A percentile compares a stretch with the other conserved stretches of the same genome.
Evolutionary conservation across 2,797 vertebrate species (phyloP).

Genomic region (Graptemys geographica): DNA sequence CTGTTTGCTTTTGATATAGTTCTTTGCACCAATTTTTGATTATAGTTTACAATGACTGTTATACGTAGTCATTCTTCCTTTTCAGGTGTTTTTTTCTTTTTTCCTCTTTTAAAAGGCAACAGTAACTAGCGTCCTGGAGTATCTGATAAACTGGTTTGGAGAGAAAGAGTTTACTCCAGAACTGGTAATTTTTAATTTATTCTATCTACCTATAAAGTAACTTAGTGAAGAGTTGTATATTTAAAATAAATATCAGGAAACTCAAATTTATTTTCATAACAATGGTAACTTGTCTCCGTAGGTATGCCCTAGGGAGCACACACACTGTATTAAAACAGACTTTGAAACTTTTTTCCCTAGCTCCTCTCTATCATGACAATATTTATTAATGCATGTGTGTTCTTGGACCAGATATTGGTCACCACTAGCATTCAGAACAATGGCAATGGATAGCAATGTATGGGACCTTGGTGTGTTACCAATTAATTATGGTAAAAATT

Average conservation of each 20-base stretch:
- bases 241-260: neutral
- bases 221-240: neutral
- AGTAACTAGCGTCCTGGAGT: constrained; percentile 90
- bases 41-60: too few relatives aligned
- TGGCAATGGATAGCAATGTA: neutral
- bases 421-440: neutral
- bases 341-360: neutral
- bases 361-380: neutral
- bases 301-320: neutral
- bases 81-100: neutral
- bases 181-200: constrained; percentile 81
- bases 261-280: neutral
- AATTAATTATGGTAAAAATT: neutral
- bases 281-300: neutral
- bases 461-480: neutral
- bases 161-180: constrained; percentile 89
- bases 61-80: neutral
- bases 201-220: constrained; percentile 38
- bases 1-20: neutral
- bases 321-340: neutral
- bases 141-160: constrained; percentile 93
- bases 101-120: constrained; percentile 84
- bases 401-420: neutral
- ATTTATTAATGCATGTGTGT: neutral
- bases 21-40: too few relatives aligned